Percentiles rank a stretch among this genome's conserved stretches.
Evolutionary conservation across 2,797 vertebrate genomes (phyloP).

Genomic region (Pangasius djambal): DNA sequence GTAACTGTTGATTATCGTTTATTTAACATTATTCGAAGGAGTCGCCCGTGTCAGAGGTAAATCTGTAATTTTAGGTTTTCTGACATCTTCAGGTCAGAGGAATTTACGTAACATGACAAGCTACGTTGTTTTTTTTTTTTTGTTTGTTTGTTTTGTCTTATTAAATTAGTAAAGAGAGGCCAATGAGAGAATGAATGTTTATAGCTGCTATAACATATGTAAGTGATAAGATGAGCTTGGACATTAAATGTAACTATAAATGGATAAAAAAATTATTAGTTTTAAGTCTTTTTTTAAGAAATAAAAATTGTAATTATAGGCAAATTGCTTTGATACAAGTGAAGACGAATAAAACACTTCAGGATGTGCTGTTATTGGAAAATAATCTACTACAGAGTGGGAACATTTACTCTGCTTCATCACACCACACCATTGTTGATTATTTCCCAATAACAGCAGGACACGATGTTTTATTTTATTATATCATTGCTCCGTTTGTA

Average conservation of each 20-base stretch:
- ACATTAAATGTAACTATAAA: background rate
- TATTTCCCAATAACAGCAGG: background rate
- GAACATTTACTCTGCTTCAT: background rate
- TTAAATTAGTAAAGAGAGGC: background rate
- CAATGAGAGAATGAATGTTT: background rate
- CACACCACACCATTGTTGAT: background rate
- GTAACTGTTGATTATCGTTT: background rate
- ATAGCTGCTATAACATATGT: background rate
- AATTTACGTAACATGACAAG: background rate
- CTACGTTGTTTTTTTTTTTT: background rate
- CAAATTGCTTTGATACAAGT: too few species aligned
- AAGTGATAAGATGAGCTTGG: background rate
- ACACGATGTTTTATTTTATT: background rate
- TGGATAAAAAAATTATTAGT: background rate
- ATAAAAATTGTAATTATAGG: background rate
- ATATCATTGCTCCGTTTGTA: constrained; percentile 30
- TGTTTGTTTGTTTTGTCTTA: background rate
- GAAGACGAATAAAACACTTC: background rate
- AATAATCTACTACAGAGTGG: background rate
- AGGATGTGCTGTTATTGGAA: background rate
- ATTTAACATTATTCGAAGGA: too few species aligned
- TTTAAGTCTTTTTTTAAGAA: background rate
- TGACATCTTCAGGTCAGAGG: too few species aligned
- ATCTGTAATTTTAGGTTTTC: too few species aligned
- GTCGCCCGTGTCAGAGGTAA: too few species aligned